Percentiles rank a stretch among this genome's conserved stretches.
phyloP scores from a whole-genome alignment of 2,113 vertebrate species.

The Triplophysa rosa region DNA sequence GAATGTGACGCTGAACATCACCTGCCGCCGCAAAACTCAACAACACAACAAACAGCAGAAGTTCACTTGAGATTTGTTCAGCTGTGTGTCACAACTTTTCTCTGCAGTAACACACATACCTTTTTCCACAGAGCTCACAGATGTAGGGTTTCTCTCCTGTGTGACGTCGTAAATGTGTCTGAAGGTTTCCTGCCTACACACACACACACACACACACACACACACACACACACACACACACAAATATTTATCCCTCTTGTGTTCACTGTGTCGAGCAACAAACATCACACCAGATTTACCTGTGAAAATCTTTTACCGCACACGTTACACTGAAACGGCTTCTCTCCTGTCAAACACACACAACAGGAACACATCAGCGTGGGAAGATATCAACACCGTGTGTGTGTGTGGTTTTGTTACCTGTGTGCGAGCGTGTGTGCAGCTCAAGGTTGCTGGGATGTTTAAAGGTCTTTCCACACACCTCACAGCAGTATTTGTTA shows the following conservation, averaged over 20 bases:
- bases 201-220: conserved; percentile 44
- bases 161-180: conserved; percentile 93
- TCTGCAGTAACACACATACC: conserved; percentile 68
- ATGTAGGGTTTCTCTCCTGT: conserved; percentile 98
- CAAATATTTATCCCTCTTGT: neutral
- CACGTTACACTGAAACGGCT: conserved; percentile 96
- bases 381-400: too few species aligned
- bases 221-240: conserved; percentile 46
- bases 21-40: conserved; percentile 92
- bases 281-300: conserved; percentile 70
- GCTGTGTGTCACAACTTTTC: neutral
- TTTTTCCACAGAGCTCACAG: conserved; percentile 97
- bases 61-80: neutral
- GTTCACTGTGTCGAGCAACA: neutral
- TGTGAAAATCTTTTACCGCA: conserved; percentile 98
- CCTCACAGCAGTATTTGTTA: conserved; percentile 85
- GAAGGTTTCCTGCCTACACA: conserved; percentile 90
- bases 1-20: conserved; percentile 93
- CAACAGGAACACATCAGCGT: neutral
- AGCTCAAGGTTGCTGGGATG: conserved; percentile 98
- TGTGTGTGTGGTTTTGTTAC: conserved; percentile 62
- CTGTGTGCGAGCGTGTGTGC: conserved; percentile 94
- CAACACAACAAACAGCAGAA: conserved; percentile 21
- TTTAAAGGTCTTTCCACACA: conserved; percentile 94
- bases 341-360: conserved; percentile 82